Evolutionary conservation across 2,888 invertebrate species (phyloP).

Genomic region (Leptinotarsa tumamoca): DNA sequence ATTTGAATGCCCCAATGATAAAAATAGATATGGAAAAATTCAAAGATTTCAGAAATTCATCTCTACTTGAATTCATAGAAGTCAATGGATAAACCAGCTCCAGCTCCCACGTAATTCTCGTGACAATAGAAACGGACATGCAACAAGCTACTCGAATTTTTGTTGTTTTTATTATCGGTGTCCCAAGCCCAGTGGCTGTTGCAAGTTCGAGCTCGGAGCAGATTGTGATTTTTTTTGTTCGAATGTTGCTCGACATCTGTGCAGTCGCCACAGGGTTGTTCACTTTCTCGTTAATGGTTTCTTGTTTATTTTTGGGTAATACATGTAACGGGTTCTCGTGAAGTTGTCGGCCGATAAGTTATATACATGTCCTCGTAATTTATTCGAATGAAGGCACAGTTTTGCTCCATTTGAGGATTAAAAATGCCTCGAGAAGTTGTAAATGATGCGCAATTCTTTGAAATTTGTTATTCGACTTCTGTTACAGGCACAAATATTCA

Average conservation of each 20-base stretch:
- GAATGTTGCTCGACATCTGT: slow-evolving; percentile 14
- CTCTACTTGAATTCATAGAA: not conserved
- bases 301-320: slow-evolving; percentile 14
- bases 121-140: not conserved
- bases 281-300: slow-evolving; percentile 16
- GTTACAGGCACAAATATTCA: not conserved
- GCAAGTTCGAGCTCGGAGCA: not conserved
- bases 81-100: not conserved
- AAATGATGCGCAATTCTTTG: not conserved
- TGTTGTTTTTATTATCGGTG: not conserved
- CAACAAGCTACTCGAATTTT: not conserved
- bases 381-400: not conserved
- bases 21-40: no score
- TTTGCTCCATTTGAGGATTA: not conserved
- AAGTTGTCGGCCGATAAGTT: slow-evolving; percentile 1
- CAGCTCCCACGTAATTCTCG: not conserved
- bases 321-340: slow-evolving; percentile 10
- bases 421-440: not conserved
- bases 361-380: slow-evolving; percentile 4
- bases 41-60: no score
- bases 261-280: slow-evolving; percentile 11
- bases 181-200: not conserved
- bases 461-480: not conserved
- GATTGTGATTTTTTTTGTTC: slow-evolving; percentile 1
- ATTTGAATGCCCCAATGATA: no score